Conservation (phyloP, 2,888 invertebrate genomes). For the Cremastinae sp. region DNA sequence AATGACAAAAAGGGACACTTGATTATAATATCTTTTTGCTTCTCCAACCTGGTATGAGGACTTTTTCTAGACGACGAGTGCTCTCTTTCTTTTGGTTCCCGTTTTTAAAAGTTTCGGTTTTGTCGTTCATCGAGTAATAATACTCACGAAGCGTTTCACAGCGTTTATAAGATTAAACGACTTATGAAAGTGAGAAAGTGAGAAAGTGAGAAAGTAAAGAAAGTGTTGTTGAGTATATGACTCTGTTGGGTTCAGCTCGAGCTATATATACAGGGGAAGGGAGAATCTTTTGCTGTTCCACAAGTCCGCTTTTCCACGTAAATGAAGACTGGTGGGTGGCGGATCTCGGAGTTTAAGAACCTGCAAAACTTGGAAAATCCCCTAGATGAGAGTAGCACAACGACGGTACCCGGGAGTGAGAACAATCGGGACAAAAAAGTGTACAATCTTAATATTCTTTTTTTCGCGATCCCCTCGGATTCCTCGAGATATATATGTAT, state of each 20-base stretch:
- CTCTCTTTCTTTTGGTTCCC: background rate
- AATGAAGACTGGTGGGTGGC: constrained; percentile 11
- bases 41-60: too few species aligned
- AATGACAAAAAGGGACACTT: too few species aligned
- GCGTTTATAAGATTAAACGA: constrained; percentile 16
- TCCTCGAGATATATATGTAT: background rate
- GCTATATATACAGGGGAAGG: background rate
- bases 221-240: background rate
- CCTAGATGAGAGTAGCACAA: constrained; percentile 24
- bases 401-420: background rate
- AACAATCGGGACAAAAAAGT: constrained; percentile 30
- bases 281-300: constrained; percentile 18
- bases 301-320: background rate
- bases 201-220: too few species aligned
- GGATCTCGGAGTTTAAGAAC: constrained; percentile 35
- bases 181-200: too few species aligned
- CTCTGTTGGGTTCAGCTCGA: constrained; percentile 11
- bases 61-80: background rate
- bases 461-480: constrained; percentile 11
- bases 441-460: constrained; percentile 17
- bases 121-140: constrained; percentile 54
- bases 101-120: background rate
- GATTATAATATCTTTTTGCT: too few species aligned
- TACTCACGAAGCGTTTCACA: constrained; percentile 30
- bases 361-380: constrained; percentile 48